phyloP scores from a whole-genome alignment of 2,797 vertebrate genomes.

The Strix occidentalis region DNA sequence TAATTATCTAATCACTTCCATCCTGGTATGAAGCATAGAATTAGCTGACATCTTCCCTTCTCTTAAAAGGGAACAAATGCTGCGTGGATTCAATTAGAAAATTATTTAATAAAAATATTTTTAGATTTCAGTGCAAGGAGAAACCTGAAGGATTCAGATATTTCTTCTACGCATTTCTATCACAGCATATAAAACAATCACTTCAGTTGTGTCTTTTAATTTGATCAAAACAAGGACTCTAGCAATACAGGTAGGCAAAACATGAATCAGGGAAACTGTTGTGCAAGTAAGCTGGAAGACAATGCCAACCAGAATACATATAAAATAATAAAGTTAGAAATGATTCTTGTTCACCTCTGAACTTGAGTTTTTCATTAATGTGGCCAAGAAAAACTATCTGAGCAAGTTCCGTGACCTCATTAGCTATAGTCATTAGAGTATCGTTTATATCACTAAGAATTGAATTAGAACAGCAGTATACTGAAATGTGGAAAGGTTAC shows the following conservation, averaged over 20 bases:
- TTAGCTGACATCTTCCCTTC: conserved; percentile 2
- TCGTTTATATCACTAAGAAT: background rate
- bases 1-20: conserved; percentile 17
- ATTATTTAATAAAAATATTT: background rate
- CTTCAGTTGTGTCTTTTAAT: background rate
- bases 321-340: background rate
- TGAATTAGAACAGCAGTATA: background rate
- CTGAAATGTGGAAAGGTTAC: background rate
- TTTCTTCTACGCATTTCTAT: background rate
- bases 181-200: background rate
- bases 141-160: background rate
- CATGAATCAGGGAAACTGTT: background rate
- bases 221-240: background rate
- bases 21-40: background rate
- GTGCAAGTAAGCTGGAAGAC: background rate
- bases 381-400: background rate
- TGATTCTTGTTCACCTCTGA: background rate
- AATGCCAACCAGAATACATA: background rate
- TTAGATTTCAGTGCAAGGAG: background rate
- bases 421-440: background rate
- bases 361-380: background rate
- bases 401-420: background rate
- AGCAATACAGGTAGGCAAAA: background rate
- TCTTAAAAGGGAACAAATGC: background rate
- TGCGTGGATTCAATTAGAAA: conserved; percentile 1